phyloP scores from a whole-genome alignment of 2,113 vertebrate genomes.

The Pterocles burchelli region DNA sequence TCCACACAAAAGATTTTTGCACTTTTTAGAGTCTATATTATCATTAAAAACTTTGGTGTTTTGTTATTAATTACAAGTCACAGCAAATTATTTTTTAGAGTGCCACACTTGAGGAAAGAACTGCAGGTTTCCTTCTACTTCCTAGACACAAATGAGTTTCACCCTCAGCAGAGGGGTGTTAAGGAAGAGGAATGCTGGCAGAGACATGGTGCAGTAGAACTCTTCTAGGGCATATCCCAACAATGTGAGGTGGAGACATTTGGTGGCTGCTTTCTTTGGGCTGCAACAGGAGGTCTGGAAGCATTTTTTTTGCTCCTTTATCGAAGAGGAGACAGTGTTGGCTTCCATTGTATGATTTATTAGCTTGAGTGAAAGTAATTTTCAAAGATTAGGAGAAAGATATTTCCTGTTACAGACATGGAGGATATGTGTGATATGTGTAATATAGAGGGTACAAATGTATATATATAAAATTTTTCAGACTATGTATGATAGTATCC shows the following conservation, averaged over 20 bases:
- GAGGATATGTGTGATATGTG: neutral
- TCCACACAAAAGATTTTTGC: neutral
- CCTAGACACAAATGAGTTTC: neutral
- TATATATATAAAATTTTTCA: neutral
- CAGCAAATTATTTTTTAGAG: neutral
- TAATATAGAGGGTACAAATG: neutral
- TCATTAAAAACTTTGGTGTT: neutral
- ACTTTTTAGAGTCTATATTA: neutral
- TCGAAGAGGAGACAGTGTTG: neutral
- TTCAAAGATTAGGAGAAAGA: neutral
- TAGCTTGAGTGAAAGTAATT: neutral
- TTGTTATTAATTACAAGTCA: neutral
- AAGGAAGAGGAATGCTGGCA: neutral
- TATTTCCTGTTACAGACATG: neutral
- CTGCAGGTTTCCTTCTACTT: neutral
- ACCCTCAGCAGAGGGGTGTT: neutral
- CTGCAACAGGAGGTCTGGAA: neutral
- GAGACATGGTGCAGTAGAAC: neutral
- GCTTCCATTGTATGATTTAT: neutral
- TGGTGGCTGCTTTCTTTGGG: neutral
- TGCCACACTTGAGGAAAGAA: neutral
- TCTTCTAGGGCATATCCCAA: neutral
- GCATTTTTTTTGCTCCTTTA: neutral
- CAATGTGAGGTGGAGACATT: neutral
- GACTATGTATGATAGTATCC: fast-evolving